These are phyloP conservation scores for Bradypodion pumilum DNA, from an alignment of 2,797 vertebrate species.

Conservation along the genomic window DNA sequence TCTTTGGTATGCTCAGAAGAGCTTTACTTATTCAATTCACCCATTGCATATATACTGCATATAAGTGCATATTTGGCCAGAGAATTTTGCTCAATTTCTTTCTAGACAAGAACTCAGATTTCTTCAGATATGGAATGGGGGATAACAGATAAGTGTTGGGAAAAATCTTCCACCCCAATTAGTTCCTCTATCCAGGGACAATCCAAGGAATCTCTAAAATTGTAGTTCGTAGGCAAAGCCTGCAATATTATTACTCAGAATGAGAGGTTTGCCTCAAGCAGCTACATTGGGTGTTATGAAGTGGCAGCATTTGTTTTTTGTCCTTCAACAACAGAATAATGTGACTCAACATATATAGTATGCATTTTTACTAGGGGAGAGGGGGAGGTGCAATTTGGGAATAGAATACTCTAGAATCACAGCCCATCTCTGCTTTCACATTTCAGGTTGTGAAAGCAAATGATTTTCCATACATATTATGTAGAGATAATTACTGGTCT, in stretches of 20 bases:
- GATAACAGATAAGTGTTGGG: too few species aligned
- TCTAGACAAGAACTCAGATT: neutral
- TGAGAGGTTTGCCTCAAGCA: neutral
- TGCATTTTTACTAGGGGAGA: neutral
- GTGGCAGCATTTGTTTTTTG: neutral
- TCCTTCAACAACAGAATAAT: neutral
- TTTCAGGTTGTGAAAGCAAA: neutral
- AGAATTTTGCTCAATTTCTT: neutral
- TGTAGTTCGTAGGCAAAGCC: neutral
- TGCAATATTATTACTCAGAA: neutral
- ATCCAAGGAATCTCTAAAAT: too few species aligned
- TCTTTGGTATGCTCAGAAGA: neutral
- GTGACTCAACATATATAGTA: neutral
- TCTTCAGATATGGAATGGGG: neutral
- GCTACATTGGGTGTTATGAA: neutral
- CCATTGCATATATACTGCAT: neutral
- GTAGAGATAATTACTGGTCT: neutral
- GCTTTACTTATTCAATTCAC: neutral
- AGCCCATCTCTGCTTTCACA: neutral
- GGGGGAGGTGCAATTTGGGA: neutral
- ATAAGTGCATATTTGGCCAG: neutral
- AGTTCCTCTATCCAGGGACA: too few species aligned
- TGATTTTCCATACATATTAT: neutral
- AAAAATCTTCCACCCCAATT: too few species aligned
- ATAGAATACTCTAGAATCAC: neutral